Evolutionary conservation across 2,888 invertebrate species (phyloP).

Genomic region (Adela reaumurella): DNA sequence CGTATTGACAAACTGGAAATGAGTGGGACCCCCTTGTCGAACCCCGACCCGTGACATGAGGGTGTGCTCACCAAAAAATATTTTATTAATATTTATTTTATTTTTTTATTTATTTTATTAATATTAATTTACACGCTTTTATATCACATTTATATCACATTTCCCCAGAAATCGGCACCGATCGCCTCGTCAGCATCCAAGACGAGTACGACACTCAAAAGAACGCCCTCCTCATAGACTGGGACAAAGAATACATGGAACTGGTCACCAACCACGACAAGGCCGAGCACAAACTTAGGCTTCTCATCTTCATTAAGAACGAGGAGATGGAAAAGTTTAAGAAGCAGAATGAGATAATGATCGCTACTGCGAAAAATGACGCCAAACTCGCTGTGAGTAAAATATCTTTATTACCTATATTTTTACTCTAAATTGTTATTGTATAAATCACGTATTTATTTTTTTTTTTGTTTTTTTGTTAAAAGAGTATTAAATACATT

Average conservation of each 20-base stretch:
- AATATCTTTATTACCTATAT: too few relatives aligned
- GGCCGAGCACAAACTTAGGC: conserved; percentile 55
- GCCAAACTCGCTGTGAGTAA: conserved; percentile 20
- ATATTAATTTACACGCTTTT: not conserved
- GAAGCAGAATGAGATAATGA: conserved; percentile 23
- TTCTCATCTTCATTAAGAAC: conserved; percentile 57
- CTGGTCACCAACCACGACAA: conserved; percentile 47
- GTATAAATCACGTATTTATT: too few relatives aligned
- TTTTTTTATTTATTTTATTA: too few relatives aligned
- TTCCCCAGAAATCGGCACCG: conserved; percentile 51
- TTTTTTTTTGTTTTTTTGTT: too few relatives aligned
- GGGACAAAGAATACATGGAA: conserved; percentile 52
- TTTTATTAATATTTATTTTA: too few relatives aligned
- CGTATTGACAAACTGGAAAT: too few relatives aligned
- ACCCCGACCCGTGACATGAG: too few relatives aligned
- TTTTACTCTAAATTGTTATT: too few relatives aligned
- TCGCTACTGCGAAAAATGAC: conserved; percentile 38
- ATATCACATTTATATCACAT: not conserved
- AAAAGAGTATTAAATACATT: too few relatives aligned
- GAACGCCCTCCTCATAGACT: conserved; percentile 46
- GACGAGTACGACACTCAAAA: conserved; percentile 55
- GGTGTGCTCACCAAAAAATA: too few relatives aligned
- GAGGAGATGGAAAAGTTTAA: conserved; percentile 29
- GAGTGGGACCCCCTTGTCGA: too few relatives aligned
- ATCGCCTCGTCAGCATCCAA: conserved; percentile 54